Base-by-base conservation (phyloP, 2,113 vertebrate genomes). In the Clarias gariepinus region DNA sequence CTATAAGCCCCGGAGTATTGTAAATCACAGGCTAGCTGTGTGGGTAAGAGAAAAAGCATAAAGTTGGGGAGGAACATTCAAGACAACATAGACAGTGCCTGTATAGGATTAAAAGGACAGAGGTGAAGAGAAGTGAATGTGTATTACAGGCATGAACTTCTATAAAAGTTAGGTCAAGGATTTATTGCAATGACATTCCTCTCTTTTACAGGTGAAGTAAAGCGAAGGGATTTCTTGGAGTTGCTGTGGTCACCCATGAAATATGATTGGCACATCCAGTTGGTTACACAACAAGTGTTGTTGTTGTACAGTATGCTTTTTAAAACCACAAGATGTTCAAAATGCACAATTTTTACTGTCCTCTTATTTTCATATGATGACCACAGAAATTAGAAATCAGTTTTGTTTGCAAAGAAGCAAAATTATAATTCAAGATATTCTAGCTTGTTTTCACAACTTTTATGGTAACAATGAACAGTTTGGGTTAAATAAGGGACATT, bases 11-110 rank as follows among this genome's bases (percentile, higher is more conserved):
- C 16, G 33, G 73, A 91, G 90, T 68, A 60, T 89, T 93, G 94
- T 94, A 95, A 94, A 94, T 95, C 93, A 94, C 64, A 84, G 60
- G 89, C 90, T 92, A 95, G 91, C 89, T 87, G 89, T 93, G 90
- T 90, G 84, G 82, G 52, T 81, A 81, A n/a, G 23, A 61, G 78
- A 30, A 13, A 63, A 52, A 25, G n/a, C 13, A 28, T 7, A 52
- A 69, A 30, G 58, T 10, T 19, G 25, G 25, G 36, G 30, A 84
- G 30, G 64, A 60, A 74, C 41, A 74, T 60, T 60, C 13, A 60
- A 36, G 57, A 61, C 57, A 81, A 41, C 33, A 81, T 61, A 21
- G 28, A 81, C 78, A 81, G 77, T 36, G 77, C n/a, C 28, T 79
- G 53, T 60, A 21, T 13, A 60, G 9, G 78, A 80, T 80, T 60